phyloP scores from a whole-genome alignment of 2,888 invertebrate genomes.

The Tinea semifulvella region DNA sequence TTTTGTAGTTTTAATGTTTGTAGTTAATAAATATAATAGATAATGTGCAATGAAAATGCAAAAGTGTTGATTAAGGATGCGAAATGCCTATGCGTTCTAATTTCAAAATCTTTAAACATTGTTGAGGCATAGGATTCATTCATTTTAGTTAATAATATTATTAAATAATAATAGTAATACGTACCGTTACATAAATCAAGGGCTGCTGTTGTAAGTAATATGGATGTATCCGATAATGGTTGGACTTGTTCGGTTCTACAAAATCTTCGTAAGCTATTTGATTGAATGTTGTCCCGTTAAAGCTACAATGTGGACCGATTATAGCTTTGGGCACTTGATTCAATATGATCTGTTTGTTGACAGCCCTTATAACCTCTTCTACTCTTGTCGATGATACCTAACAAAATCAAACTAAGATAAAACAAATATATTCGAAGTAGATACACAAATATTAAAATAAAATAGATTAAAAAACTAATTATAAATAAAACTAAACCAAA shows the following conservation, averaged over 20 bases:
- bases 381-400: conserved; percentile 41
- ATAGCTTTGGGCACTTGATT: conserved; percentile 45
- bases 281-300: conserved; percentile 37
- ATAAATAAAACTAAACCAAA: no score
- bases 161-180: no score
- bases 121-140: no score
- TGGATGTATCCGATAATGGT: conserved; percentile 60
- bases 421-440: background rate
- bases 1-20: no score
- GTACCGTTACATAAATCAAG: conserved; percentile 17
- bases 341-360: conserved; percentile 41
- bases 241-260: conserved; percentile 57
- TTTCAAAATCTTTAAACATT: no score
- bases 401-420: conserved; percentile 20
- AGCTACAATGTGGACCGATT: conserved; percentile 44
- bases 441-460: no score
- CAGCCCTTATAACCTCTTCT: conserved; percentile 33
- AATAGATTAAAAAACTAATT: no score
- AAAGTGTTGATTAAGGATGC: no score
- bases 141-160: no score
- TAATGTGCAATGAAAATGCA: no score
- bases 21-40: no score
- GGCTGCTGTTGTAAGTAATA: conserved; percentile 42
- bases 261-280: conserved; percentile 68
- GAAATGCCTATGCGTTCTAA: no score